These are phyloP conservation scores for Leptinotarsa tumamoca DNA, from an alignment of 2,888 invertebrate species.

Conservation along the genomic window DNA sequence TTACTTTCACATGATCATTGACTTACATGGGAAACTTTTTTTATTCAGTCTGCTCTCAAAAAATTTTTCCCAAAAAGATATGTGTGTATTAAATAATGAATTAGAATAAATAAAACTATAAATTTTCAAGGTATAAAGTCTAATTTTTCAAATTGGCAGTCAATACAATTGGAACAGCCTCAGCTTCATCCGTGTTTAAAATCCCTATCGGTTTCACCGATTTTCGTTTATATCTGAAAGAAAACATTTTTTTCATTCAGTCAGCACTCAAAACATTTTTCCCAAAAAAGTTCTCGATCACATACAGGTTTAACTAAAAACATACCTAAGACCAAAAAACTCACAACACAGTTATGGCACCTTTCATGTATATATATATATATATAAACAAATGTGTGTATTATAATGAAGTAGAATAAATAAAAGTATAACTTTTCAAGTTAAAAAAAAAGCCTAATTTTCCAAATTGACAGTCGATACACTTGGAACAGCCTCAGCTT, in stretches of 20 bases:
- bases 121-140: conserved; percentile 67
- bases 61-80: too few species aligned
- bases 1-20: too few species aligned
- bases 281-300: too few species aligned
- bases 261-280: too few species aligned
- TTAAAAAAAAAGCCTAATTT: conserved; percentile 77
- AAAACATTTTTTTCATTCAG: too few species aligned
- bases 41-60: too few species aligned
- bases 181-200: conserved; percentile 68
- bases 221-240: conserved; percentile 71
- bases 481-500: conserved; percentile 63
- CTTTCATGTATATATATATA: too few species aligned
- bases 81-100: too few species aligned
- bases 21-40: too few species aligned
- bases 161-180: conserved; percentile 71
- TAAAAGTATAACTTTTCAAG: not conserved
- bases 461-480: conserved; percentile 83
- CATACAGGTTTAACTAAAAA: not conserved
- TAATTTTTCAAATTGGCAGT: conserved; percentile 84
- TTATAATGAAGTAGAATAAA: not conserved
- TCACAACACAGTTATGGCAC: conserved; percentile 14
- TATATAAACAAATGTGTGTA: too few species aligned
- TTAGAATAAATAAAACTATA: not conserved
- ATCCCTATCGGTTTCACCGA: conserved; percentile 70
- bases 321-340: not conserved